Conservation (phyloP, 1,140 invertebrate species). For the Oncopodura yosiiana region DNA sequence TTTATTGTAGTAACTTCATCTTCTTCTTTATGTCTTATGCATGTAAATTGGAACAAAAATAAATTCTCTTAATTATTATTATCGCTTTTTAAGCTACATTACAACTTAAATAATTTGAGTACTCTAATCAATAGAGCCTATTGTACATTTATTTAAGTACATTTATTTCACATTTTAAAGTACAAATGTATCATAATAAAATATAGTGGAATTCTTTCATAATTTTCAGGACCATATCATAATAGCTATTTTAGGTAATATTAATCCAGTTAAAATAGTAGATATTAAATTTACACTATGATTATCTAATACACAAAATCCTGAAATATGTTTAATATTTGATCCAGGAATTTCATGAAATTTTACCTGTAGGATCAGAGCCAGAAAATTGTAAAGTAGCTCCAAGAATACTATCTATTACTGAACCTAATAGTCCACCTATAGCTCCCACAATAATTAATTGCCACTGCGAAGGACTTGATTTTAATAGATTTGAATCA, state of each 20-base stretch:
- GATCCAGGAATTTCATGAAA: conserved; percentile 64
- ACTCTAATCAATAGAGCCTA: too few species aligned
- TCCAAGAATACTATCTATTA: conserved; percentile 73
- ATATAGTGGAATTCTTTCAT: too few species aligned
- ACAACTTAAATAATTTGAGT: too few species aligned
- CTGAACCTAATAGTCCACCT: conserved; percentile 66
- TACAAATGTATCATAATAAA: too few species aligned
- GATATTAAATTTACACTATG: conserved; percentile 81
- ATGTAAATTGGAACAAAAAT: too few species aligned
- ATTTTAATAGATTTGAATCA: conserved; percentile 48
- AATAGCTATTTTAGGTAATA: conserved; percentile 61
- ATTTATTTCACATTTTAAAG: too few species aligned
- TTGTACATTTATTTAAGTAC: too few species aligned
- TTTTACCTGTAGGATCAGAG: conserved; percentile 41
- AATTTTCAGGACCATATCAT: conserved; percentile 48
- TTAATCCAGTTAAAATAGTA: conserved; percentile 60
- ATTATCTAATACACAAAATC: conserved; percentile 70
- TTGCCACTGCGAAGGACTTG: conserved; percentile 69
- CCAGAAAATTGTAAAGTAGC: conserved; percentile 78
- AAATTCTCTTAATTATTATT: too few species aligned
- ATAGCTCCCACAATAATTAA: conserved; percentile 59
- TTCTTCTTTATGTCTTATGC: too few species aligned
- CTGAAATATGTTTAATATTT: conserved; percentile 64
- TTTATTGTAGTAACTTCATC: too few species aligned
- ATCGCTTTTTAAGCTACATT: too few species aligned